Conservation (phyloP, 1,140 invertebrate species). For the Temnothorax longispinosus region DNA sequence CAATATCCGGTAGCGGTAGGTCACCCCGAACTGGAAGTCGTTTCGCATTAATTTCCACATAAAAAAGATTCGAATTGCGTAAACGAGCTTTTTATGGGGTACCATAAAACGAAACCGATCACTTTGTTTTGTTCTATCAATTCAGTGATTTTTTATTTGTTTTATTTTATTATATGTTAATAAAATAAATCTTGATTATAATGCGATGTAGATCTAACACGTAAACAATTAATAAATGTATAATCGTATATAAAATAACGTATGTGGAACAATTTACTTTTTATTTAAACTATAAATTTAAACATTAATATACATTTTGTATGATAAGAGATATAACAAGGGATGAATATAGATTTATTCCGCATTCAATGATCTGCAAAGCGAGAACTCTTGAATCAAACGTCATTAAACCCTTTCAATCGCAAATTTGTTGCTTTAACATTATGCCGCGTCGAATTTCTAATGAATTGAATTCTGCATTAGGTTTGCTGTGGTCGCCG, state of each 20-base stretch:
- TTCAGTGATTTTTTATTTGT: not conserved
- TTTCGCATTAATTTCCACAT: constrained; percentile 31
- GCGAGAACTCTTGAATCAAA: not conserved
- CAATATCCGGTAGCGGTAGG: constrained; percentile 73
- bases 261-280: not conserved
- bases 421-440: not conserved
- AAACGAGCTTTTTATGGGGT: not conserved
- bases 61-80: not conserved
- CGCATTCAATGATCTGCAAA: not conserved
- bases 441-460: not conserved
- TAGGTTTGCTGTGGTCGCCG: not conserved
- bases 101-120: not conserved
- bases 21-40: constrained; percentile 47
- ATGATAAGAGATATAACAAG: not conserved
- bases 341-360: not conserved
- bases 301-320: not conserved
- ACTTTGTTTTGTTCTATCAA: not conserved
- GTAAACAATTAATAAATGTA: not conserved
- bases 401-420: not conserved
- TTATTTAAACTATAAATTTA: not conserved
- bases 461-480: constrained; percentile 35
- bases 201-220: not conserved
- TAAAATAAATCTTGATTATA: not conserved
- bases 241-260: not conserved
- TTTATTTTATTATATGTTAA: not conserved